These are phyloP conservation scores for Myiozetetes cayanensis DNA, from an alignment of 2,113 vertebrate genomes.

Conservation along the genomic window DNA sequence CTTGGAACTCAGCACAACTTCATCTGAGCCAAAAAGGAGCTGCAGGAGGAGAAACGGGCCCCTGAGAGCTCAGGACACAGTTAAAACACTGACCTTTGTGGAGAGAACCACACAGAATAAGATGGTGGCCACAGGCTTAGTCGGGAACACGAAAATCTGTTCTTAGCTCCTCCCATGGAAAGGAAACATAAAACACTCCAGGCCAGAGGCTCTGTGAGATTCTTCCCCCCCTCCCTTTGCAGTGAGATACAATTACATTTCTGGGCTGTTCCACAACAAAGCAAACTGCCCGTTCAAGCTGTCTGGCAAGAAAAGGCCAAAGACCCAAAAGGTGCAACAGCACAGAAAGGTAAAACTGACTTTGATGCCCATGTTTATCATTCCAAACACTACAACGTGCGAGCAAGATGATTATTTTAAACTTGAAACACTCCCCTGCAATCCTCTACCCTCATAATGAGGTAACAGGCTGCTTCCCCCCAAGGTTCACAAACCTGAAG, in stretches of 20 bases:
- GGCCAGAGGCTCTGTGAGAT: background rate
- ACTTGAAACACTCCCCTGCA: background rate
- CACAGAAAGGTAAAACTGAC: background rate
- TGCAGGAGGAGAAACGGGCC: background rate
- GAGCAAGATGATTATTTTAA: background rate
- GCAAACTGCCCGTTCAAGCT: background rate
- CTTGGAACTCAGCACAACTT: background rate
- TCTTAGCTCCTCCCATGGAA: slow-evolving; percentile 42
- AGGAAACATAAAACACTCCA: slow-evolving; percentile 40
- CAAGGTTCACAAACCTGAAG: background rate
- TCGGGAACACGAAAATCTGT: background rate
- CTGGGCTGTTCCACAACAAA: slow-evolving; percentile 15
- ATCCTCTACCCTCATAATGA: background rate
- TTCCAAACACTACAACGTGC: background rate
- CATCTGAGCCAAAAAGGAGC: background rate
- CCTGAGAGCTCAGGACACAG: background rate
- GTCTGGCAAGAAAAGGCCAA: background rate
- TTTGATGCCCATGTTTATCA: background rate
- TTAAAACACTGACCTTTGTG: background rate
- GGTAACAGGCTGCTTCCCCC: background rate
- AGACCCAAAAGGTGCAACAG: background rate
- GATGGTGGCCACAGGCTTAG: slow-evolving; percentile 5
- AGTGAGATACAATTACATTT: background rate
- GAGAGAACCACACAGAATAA: background rate
- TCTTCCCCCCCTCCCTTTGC: background rate